Percentiles rank a stretch among this genome's conserved stretches.
These are phyloP conservation scores for Malacosoma neustria DNA, from an alignment of 2,888 invertebrate species.

Conservation along the genomic window DNA sequence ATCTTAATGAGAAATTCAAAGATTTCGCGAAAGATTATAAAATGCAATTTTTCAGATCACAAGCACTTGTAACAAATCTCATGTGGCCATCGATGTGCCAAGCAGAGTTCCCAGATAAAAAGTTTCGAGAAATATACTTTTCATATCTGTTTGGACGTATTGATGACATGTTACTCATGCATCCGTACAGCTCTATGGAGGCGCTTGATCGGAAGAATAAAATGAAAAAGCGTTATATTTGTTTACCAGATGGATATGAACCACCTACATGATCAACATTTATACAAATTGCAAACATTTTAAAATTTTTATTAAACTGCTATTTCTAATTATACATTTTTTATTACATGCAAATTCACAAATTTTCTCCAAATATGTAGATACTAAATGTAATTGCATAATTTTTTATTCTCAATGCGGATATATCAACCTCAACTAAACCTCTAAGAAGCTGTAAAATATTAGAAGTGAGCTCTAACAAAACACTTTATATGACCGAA, in stretches of 20 bases:
- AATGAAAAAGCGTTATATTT: conserved; percentile 35
- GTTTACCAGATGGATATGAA: conserved; percentile 34
- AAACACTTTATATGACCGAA: no score
- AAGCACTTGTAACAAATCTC: conserved; percentile 41
- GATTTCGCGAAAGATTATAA: conserved; percentile 32
- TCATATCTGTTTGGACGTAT: conserved; percentile 39
- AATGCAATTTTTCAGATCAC: conserved; percentile 33
- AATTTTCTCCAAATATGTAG: no score
- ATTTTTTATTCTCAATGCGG: no score
- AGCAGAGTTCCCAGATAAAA: conserved; percentile 51
- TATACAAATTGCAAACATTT: not conserved
- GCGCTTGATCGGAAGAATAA: conserved; percentile 24
- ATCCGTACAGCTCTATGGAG: conserved; percentile 40
- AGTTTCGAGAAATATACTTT: conserved; percentile 57
- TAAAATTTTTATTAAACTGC: no score
- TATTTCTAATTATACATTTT: no score
- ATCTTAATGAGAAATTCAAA: conserved; percentile 36
- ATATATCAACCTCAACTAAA: no score
- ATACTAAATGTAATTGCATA: no score
- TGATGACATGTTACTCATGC: conserved; percentile 42
- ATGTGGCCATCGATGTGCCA: conserved; percentile 59
- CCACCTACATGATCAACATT: conserved; percentile 9
- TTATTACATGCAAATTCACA: no score
- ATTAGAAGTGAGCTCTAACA: no score
- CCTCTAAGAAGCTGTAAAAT: no score